Evolutionary conservation across 37 sponge, comb jelly and placozoan species (phyloP), one percentile per base, ranked within the genome.

Genomic region (Theonella swinhoei): DNA sequence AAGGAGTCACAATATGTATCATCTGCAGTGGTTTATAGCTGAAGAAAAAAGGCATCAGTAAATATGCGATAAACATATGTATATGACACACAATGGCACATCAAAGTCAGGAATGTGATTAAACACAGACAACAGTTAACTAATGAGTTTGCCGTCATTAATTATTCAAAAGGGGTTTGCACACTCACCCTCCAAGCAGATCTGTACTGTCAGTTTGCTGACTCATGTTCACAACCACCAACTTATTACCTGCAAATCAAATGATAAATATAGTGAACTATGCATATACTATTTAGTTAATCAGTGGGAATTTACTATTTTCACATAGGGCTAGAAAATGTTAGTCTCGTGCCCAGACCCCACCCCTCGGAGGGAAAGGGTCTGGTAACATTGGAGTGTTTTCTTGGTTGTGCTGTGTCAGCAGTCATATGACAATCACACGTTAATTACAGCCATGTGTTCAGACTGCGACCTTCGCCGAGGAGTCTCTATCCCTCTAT

Each of bases 171-270:
- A 32, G 29, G 11, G n/a, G n/a, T n/a, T n/a, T 32, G 47, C 20
- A 20, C 25, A 68, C 91, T 73, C 67, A 96, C 96, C 99, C 99
- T 80, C 99, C 99, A 25, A 98, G 70, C 4, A 98, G 88, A 76
- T 98, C 99, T 68, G 85, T 71, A 38, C 92, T 89, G 65, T 96
- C 99, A 67, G 90, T 96, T 77, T 98, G 99, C 78, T 96, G 93
- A 38, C 95, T 94, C 91, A 98, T 85, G 85, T 98, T 98, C 11
- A 98, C 64, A 26, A 92, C 97, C 73, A 91, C 88, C 54, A 98
- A 84, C 31, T 88, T 89, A 66, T 94, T 82, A 8, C 95, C 97
- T 94, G 60, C 9, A 4, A 39, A 3, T 1, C 26, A 80, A 43
- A 22, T 23, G 1, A 20, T 0, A 28, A 65, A 36, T 25, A 26